Conservation (phyloP, 2,113 vertebrate genomes). For the Oreochromis spilurus region DNA sequence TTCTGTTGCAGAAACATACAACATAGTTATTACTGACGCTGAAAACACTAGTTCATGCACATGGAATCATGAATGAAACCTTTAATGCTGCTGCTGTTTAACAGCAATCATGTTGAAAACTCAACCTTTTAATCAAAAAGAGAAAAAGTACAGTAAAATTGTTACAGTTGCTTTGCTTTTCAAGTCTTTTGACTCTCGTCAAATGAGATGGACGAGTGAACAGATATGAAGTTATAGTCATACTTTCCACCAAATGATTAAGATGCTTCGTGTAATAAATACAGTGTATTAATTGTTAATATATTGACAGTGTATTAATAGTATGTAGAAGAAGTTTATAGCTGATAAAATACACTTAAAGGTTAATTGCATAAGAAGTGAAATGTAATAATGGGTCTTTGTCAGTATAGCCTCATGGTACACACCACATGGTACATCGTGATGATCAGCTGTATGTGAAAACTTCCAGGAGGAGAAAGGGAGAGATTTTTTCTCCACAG, state of each 20-base stretch:
- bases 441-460: not conserved
- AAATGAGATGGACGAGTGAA: not conserved
- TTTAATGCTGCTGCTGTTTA: not conserved
- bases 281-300: not conserved
- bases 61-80: not conserved
- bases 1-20: not conserved
- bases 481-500: not conserved
- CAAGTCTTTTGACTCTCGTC: too few relatives aligned
- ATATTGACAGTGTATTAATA: not conserved
- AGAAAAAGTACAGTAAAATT: not conserved
- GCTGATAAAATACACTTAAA: not conserved
- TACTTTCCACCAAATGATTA: not conserved
- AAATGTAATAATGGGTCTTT: not conserved
- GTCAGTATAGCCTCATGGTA: not conserved
- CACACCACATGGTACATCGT: constrained; percentile 1
- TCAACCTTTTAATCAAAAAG: not conserved
- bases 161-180: not conserved
- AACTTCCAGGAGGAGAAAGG: not conserved
- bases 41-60: not conserved
- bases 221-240: not conserved
- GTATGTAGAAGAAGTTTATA: not conserved
- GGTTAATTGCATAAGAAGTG: not conserved
- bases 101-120: not conserved
- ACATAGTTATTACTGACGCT: not conserved
- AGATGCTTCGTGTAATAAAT: not conserved